Conservation (phyloP, 2,888 invertebrate genomes). For the Platypus cylindrus region DNA sequence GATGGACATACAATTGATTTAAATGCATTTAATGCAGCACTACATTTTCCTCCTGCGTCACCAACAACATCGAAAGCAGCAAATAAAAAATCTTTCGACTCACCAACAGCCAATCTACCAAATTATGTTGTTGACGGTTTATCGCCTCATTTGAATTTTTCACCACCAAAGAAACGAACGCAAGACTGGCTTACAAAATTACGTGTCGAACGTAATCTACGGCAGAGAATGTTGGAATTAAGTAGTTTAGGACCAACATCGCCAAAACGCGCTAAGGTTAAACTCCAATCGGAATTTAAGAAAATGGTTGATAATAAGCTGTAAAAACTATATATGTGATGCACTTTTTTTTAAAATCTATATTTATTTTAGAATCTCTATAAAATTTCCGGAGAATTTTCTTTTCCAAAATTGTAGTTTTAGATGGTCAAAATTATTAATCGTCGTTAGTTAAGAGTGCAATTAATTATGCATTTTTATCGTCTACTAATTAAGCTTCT, state of each 20-base stretch:
- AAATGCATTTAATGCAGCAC: constrained; percentile 10
- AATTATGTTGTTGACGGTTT: constrained; percentile 65
- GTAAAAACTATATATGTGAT: too few relatives aligned
- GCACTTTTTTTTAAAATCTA: too few relatives aligned
- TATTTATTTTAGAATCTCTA: too few relatives aligned
- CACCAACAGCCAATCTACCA: constrained; percentile 60
- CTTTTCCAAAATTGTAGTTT: too few relatives aligned
- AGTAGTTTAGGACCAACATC: constrained; percentile 16
- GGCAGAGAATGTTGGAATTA: constrained; percentile 24
- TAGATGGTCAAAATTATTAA: too few relatives aligned
- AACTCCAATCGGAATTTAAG: too few relatives aligned
- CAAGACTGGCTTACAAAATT: constrained; percentile 62
- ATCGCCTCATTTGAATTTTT: constrained; percentile 63
- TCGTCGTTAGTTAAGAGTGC: too few relatives aligned
- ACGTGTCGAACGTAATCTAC: constrained; percentile 39
- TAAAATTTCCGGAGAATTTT: too few relatives aligned
- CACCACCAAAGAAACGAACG: constrained; percentile 53
- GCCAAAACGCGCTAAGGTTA: too few relatives aligned
- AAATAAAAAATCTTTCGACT: constrained; percentile 26
- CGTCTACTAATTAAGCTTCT: too few relatives aligned
- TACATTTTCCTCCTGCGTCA: constrained; percentile 12
- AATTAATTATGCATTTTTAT: too few relatives aligned
- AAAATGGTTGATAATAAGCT: too few relatives aligned
- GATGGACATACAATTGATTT: constrained; percentile 11
- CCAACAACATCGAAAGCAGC: constrained; percentile 7